phyloP scores from a whole-genome alignment of 2,797 vertebrate species.

The Amblyraja radiata region DNA sequence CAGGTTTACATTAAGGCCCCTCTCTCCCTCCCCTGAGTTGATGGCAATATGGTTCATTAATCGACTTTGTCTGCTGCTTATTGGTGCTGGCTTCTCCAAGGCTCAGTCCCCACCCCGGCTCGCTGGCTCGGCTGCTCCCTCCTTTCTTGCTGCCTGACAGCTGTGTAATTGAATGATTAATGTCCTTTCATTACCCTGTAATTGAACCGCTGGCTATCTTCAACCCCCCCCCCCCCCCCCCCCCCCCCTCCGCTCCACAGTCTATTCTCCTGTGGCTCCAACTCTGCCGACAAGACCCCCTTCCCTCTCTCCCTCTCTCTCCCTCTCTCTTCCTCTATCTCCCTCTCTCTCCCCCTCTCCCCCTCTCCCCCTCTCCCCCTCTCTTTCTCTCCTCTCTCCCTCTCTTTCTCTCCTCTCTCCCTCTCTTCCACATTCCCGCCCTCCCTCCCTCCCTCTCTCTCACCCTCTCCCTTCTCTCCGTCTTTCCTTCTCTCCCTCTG shows the following conservation, averaged over 20 bases:
- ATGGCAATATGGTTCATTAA: background rate
- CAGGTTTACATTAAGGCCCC: background rate
- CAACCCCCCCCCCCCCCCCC: no score
- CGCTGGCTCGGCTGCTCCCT: background rate
- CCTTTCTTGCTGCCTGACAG: background rate
- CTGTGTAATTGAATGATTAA: conserved; percentile 18
- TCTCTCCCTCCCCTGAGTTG: background rate
- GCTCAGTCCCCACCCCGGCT: background rate
- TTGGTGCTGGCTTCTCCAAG: background rate
- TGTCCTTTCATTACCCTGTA: background rate
- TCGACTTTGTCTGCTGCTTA: background rate
- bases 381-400: no score
- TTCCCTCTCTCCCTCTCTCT: background rate
- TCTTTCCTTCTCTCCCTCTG: background rate
- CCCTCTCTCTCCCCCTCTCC: no score
- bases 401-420: no score
- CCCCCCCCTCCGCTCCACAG: background rate
- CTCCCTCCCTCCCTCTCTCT: no score
- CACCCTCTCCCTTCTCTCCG: no score
- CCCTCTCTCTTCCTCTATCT: no score
- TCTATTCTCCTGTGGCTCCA: no score
- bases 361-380: no score
- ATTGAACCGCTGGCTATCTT: background rate
- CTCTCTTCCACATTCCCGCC: no score
- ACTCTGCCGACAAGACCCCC: background rate